A percentile compares a stretch with the other conserved stretches of the same genome.
These are phyloP conservation scores for Listrodromus nycthemerus DNA, from an alignment of 2,888 invertebrate species.

Conservation along the genomic window DNA sequence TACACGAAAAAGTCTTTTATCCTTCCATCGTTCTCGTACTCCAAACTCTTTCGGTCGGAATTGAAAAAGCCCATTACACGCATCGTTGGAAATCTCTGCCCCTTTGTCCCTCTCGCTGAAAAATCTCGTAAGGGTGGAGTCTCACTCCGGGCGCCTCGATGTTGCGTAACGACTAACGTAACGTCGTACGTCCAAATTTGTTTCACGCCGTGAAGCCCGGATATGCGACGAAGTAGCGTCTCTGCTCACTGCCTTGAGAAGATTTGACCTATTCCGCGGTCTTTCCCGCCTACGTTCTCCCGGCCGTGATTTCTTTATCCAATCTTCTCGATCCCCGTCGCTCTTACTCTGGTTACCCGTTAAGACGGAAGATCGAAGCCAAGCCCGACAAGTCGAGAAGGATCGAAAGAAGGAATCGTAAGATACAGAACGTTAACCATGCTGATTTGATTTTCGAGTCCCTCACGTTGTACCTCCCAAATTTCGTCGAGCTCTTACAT, in stretches of 20 bases:
- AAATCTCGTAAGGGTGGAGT: background rate
- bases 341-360: conserved; percentile 28
- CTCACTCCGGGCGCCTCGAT: conserved; percentile 20
- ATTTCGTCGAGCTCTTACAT: background rate
- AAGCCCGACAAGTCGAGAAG: background rate
- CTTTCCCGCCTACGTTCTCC: background rate
- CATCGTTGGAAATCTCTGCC: conserved; percentile 38
- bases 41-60: conserved; percentile 10
- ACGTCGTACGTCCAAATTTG: conserved; percentile 7
- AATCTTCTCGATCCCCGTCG: conserved; percentile 28
- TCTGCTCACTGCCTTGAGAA: background rate
- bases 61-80: conserved; percentile 58
- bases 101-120: background rate
- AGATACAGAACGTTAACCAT: background rate
- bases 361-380: conserved; percentile 19
- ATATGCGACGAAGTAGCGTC: background rate
- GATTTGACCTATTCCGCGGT: background rate
- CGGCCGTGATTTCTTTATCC: conserved; percentile 26
- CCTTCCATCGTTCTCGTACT: conserved; percentile 22
- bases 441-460: background rate
- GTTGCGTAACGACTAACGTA: conserved; percentile 15
- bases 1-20: background rate
- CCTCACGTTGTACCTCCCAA: background rate
- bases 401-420: background rate
- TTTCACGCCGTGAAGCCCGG: background rate